Evolutionary conservation across 2,888 invertebrate genomes (phyloP), one percentile per base, ranked within the genome.

Genomic region (Spatulosminthurus flaviceps): DNA sequence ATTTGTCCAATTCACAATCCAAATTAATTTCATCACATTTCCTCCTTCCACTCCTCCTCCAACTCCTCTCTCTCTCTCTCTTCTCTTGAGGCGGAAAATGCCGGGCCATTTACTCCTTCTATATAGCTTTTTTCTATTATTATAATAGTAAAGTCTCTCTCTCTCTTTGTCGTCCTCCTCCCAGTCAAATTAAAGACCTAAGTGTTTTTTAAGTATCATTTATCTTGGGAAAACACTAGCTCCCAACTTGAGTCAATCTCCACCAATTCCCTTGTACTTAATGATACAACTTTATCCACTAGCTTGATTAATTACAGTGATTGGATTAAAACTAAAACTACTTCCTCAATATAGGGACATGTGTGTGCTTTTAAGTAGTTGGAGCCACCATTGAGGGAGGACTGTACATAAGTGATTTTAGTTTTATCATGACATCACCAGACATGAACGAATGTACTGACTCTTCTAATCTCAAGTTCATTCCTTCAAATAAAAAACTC

Each of bases 1-100:
- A 74, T 61, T 71, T 71, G 51, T 71, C 71, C 41, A 28, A 28
- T 34, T 42, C 28, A 71, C 22, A 74, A 51, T 28, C 28, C 74
- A 74, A 29, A 70, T 70, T 70, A 34, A 70, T 42, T 64, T 64
- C 51, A 51, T 51, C 51, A 51, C 51, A 51, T n/a, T 51, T n/a
- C 51, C 51, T 51, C 51, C 51, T 51, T 13, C 41, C 13, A 9
- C 41, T 41, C 41, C 41, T 41, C 41, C 13, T 41, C 41, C 9
- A n/a, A n/a, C n/a, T n/a, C n/a, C n/a, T n/a, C n/a, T n/a, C n/a
- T n/a, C n/a, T n/a, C n/a, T n/a, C n/a, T n/a, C n/a, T n/a, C n/a
- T n/a, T n/a, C n/a, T n/a, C n/a, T 9, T 34, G 34, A 34, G 34
- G 9, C 34, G 9, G 34, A 7, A n/a, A 34, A 34, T 34, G 34